phyloP scores from a whole-genome alignment of 1,140 invertebrate genomes.

The Zaprionus ornatus region DNA sequence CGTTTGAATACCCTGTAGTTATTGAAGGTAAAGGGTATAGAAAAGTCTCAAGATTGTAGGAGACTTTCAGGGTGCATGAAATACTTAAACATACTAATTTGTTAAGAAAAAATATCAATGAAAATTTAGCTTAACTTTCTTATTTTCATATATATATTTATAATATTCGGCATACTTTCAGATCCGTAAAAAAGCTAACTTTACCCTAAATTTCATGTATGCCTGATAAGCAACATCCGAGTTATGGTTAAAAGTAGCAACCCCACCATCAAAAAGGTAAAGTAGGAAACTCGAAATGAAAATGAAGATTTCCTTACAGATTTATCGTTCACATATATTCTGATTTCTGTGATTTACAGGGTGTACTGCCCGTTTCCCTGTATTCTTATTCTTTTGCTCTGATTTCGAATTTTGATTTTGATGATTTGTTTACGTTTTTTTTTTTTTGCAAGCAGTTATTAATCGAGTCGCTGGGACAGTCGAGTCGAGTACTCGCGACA shows the following conservation, averaged over 20 bases:
- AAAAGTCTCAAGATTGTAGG: neutral
- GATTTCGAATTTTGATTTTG: conserved; percentile 58
- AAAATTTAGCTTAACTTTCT: neutral
- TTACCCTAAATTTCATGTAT: neutral
- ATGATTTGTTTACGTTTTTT: conserved; percentile 38
- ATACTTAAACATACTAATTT: too few relatives aligned
- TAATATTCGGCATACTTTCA: neutral
- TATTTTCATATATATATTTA: neutral
- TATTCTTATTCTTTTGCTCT: neutral
- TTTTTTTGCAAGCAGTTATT: conserved; percentile 60
- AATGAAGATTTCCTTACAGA: too few relatives aligned
- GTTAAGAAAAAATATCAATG: neutral
- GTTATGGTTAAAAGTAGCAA: neutral
- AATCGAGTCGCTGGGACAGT: conserved; percentile 53
- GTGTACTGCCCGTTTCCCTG: neutral
- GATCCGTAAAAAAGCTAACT: neutral
- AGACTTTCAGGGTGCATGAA: too few relatives aligned
- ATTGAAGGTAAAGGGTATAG: neutral
- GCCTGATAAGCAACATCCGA: neutral
- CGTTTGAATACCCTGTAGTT: neutral
- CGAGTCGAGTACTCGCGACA: conserved; percentile 71
- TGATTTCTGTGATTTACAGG: neutral
- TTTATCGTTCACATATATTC: too few relatives aligned
- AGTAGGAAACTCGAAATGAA: too few relatives aligned
- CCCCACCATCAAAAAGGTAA: too few relatives aligned